A percentile compares a stretch with the other conserved stretches of the same genome.
Evolutionary conservation across 2,113 vertebrate genomes (phyloP).

Genomic region (Himantopus leucocephalus): DNA sequence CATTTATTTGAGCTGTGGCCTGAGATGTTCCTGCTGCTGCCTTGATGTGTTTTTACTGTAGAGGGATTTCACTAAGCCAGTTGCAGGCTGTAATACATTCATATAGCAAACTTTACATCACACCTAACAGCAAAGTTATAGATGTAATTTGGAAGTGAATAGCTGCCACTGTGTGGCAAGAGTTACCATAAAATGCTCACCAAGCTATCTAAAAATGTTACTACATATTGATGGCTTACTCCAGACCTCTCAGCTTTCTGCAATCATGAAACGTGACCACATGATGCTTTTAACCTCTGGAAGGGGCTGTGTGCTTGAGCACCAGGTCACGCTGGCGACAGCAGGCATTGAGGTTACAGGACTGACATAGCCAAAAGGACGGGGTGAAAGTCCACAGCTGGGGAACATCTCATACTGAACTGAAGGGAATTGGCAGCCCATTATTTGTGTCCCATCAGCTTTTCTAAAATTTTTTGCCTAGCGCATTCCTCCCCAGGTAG

Average conservation of each 20-base stretch:
- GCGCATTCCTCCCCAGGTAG: not conserved
- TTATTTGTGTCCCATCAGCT: too few species aligned
- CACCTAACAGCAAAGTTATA: not conserved
- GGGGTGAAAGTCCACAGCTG: not conserved
- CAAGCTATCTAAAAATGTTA: fast-evolving
- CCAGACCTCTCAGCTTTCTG: not conserved
- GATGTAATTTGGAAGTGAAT: not conserved
- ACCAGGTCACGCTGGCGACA: fast-evolving
- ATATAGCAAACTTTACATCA: not conserved
- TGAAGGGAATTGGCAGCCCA: not conserved
- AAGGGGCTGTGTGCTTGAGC: not conserved
- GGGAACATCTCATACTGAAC: fast-evolving
- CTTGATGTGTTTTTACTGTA: not conserved
- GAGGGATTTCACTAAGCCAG: not conserved
- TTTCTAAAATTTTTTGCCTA: not conserved
- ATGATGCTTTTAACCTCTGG: not conserved
- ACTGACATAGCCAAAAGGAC: fast-evolving
- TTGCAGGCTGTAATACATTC: not conserved
- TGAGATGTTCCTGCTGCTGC: not conserved
- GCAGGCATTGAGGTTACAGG: not conserved
- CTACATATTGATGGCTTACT: not conserved
- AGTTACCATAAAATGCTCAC: not conserved
- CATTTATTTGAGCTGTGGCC: not conserved
- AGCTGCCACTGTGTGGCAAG: not conserved
- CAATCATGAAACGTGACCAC: not conserved